phyloP scores from a whole-genome alignment of 2,888 invertebrate species.

The Monoplex corrugatus region DNA sequence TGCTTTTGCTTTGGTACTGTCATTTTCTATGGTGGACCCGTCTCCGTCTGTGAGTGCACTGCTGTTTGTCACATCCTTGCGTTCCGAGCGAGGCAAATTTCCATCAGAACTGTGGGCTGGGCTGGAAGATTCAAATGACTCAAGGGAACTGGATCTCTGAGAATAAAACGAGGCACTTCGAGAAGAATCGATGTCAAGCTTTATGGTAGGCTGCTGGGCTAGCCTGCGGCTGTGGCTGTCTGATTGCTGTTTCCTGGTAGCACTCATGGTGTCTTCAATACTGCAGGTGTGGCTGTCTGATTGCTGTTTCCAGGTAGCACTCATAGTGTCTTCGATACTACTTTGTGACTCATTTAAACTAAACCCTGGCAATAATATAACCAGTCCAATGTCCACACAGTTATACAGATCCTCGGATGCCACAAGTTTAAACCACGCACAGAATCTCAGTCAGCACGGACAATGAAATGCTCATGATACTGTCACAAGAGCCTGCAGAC shows the following conservation, averaged over 20 bases:
- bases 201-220: neutral
- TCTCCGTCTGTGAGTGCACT: neutral
- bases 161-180: conserved; percentile 30
- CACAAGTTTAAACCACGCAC: too few species aligned
- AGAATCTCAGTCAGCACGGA: too few species aligned
- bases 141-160: conserved; percentile 22
- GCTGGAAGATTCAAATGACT: neutral
- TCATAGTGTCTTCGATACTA: neutral
- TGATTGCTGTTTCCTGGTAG: too few species aligned
- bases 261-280: neutral
- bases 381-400: too few species aligned
- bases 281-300: neutral
- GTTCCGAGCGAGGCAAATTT: neutral
- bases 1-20: neutral
- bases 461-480: too few species aligned
- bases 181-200: neutral
- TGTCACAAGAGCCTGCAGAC: too few species aligned
- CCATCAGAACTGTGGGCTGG: neutral
- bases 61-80: neutral
- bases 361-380: too few species aligned
- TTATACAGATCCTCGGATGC: too few species aligned
- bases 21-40: too few species aligned
- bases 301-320: too few species aligned
- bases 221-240: neutral
- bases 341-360: too few species aligned